Percentiles rank a stretch among this genome's conserved stretches.
These are phyloP conservation scores for Willowsia nigromaculata DNA, from an alignment of 2,888 invertebrate species.

Conservation along the genomic window DNA sequence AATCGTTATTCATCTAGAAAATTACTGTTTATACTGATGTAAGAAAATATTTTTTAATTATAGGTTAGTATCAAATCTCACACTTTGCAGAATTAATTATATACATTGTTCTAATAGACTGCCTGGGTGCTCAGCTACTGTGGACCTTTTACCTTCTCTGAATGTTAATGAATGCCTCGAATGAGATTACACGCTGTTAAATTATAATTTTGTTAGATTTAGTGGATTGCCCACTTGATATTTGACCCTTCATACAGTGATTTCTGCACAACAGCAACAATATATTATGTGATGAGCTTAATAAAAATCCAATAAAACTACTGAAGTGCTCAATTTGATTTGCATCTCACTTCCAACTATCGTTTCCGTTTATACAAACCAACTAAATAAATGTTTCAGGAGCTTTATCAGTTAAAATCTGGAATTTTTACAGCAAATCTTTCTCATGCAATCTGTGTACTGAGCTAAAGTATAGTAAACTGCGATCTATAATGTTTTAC, in stretches of 20 bases:
- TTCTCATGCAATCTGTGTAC: neutral
- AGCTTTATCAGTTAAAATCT: slow-evolving; percentile 27
- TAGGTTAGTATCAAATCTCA: slow-evolving; percentile 48
- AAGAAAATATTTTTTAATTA: slow-evolving; percentile 19
- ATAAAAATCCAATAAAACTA: slow-evolving; percentile 10
- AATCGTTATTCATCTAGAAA: slow-evolving; percentile 36
- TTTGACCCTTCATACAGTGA: neutral
- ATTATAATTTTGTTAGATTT: neutral
- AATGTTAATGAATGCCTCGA: neutral
- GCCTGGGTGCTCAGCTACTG: slow-evolving; percentile 37
- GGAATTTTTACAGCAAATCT: neutral
- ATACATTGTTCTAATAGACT: slow-evolving; percentile 6
- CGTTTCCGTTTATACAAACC: neutral
- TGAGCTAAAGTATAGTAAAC: neutral
- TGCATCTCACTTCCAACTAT: neutral
- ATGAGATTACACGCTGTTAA: slow-evolving; percentile 5
- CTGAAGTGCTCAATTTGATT: neutral
- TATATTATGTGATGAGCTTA: neutral
- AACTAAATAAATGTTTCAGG: neutral
- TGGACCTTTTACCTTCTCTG: neutral
- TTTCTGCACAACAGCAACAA: neutral
- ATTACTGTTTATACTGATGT: slow-evolving; percentile 19
- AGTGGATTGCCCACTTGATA: neutral
- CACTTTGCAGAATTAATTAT: slow-evolving; percentile 46
- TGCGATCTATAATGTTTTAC: neutral